Base-by-base conservation (phyloP, 1,140 invertebrate species). In the Amphibalanus amphitrite region DNA sequence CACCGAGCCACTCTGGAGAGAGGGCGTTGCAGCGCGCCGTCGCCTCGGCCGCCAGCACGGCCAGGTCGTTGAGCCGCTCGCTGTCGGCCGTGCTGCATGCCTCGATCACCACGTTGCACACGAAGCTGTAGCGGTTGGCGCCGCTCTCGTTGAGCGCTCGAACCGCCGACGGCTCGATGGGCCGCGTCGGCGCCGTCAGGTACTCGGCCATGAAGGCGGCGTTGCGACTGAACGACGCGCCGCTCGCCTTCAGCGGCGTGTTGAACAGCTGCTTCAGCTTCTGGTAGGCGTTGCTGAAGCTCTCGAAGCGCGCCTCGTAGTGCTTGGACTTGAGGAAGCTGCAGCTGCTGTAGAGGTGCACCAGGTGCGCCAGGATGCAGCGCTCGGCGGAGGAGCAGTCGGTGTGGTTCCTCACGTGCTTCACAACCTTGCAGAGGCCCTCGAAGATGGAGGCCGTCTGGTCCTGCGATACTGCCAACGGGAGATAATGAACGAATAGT, bases 321-420 rank as follows among this genome's bases (percentile, higher is more conserved):
- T 89, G 88, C 78, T 91, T 88, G 0, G 74, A 73, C 71, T 73
- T 71, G 20, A 97, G 81, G 70, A 93, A 84, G 65, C 85, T 86
- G 79, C 92, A 96, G 13, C 88, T 89, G 26, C 89, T 89, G 81
- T 95, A 96, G 23, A 97, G 81, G 80, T 98, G 95, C 81, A 93
- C 93, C 3, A 98, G 82, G 80, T 97, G 93, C 0, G 92, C 93
- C 0, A 98, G 82, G 71, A 97, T 92, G 80, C 93, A 96, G 71
- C 94, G 85, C 81, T 98, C 95, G 0, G 94, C 91, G 0, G 94
- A 97, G 71, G 88, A 91, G 79, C 94, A 97, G 80, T 96, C 93
- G 3, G 89, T 89, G 0, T 93, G 93, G 82, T 94, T 95, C 29
- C 86, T 88, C 1, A 97, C 90, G 78, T 95, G 90, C 76, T 93